Percentiles rank a stretch among this genome's conserved stretches.
These are phyloP conservation scores for Eupithecia tripunctaria DNA, from an alignment of 2,888 invertebrate genomes.

Conservation along the genomic window DNA sequence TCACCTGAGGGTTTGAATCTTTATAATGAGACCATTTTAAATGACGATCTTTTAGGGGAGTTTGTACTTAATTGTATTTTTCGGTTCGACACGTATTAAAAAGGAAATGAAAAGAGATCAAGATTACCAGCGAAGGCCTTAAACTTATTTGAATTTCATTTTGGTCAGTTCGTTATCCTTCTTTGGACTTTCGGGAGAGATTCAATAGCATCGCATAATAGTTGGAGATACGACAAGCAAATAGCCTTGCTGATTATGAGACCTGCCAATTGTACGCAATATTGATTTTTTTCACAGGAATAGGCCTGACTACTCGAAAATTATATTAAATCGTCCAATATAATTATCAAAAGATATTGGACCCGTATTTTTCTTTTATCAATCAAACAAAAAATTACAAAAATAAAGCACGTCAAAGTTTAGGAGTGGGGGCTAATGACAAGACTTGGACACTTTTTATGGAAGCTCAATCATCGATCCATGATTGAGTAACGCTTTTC, in stretches of 20 bases:
- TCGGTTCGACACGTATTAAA: conserved; percentile 1
- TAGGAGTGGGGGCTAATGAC: too few species aligned
- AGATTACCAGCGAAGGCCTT: not conserved
- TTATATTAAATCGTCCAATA: too few species aligned
- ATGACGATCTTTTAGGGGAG: not conserved
- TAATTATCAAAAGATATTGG: too few species aligned
- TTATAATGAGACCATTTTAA: conserved; percentile 27
- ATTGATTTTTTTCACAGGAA: not conserved
- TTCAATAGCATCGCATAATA: not conserved
- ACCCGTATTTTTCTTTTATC: too few species aligned
- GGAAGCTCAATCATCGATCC: too few species aligned
- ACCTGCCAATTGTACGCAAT: not conserved
- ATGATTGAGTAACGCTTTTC: too few species aligned
- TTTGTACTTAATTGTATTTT: not conserved
- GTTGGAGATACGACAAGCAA: not conserved
- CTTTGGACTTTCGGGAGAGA: not conserved
- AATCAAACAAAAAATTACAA: too few species aligned
- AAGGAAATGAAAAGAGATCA: not conserved
- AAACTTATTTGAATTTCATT: not conserved
- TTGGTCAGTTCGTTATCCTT: not conserved
- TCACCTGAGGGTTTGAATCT: conserved; percentile 22
- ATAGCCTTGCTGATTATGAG: not conserved
- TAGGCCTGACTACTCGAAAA: too few species aligned
- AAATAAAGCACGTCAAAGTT: too few species aligned
- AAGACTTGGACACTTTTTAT: too few species aligned